These are phyloP conservation scores for Progne subis DNA, from an alignment of 2,113 vertebrate species.

Conservation along the genomic window DNA sequence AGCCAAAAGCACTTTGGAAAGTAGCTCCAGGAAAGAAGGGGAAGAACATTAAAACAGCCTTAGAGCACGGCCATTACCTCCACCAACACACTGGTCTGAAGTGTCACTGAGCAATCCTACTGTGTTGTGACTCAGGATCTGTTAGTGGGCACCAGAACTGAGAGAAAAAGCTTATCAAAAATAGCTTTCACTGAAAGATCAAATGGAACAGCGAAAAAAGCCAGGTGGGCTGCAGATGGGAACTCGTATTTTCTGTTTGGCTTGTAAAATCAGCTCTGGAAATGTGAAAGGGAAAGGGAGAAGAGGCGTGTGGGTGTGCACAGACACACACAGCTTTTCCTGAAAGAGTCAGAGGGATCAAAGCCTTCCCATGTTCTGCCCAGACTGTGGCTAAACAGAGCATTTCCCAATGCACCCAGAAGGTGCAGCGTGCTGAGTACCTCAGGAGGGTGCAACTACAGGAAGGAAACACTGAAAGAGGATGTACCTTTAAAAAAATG, in stretches of 20 bases:
- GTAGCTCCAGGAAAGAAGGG: background rate
- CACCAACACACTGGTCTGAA: background rate
- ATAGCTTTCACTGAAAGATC: background rate
- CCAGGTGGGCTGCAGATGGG: background rate
- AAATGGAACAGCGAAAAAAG: background rate
- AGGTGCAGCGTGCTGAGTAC: background rate
- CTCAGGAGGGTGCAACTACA: background rate
- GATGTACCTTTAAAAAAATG: background rate
- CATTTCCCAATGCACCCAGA: background rate
- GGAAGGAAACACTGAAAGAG: background rate
- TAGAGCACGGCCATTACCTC: background rate
- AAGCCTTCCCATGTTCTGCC: background rate
- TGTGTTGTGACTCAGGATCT: background rate
- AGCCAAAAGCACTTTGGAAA: background rate
- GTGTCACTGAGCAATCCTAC: background rate
- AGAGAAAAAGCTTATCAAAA: background rate
- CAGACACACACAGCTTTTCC: background rate
- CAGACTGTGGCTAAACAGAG: background rate
- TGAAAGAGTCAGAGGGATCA: background rate
- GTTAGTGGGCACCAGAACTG: background rate
- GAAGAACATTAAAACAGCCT: background rate
- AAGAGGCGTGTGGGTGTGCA: background rate
- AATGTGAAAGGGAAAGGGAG: background rate
- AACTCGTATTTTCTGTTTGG: background rate
- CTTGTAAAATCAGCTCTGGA: background rate